phyloP scores from a whole-genome alignment of 2,888 invertebrate genomes.

The Erpobdella octoculata region DNA sequence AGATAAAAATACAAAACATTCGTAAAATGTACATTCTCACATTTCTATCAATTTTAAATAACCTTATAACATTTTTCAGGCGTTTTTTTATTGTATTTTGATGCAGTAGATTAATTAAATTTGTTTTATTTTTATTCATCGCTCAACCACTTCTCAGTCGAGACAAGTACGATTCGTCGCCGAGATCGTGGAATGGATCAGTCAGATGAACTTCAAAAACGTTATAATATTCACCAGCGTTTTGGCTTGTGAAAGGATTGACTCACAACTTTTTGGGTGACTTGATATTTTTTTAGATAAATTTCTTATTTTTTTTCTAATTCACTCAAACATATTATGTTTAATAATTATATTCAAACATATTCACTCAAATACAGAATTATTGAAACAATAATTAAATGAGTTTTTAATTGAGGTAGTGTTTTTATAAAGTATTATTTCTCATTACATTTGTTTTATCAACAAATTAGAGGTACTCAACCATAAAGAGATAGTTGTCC shows the following conservation, averaged over 20 bases:
- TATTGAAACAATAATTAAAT: too few species aligned
- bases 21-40: too few species aligned
- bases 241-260: slow-evolving; percentile 21
- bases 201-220: neutral
- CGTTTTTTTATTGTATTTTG: neutral
- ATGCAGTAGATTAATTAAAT: neutral
- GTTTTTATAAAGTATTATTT: too few species aligned
- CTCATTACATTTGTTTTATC: neutral
- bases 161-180: neutral
- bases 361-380: too few species aligned
- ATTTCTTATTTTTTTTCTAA: neutral
- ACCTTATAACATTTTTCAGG: neutral
- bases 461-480: too few species aligned
- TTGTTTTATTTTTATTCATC: too few species aligned
- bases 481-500: neutral
- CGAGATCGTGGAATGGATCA: slow-evolving; percentile 11
- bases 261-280: slow-evolving; percentile 16
- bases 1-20: too few species aligned
- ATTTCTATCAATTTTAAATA: too few species aligned
- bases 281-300: neutral
- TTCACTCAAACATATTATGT: neutral
- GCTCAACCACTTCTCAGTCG: neutral
- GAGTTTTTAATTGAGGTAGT: too few species aligned
- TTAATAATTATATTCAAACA: too few species aligned
- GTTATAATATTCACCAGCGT: neutral